Evolutionary conservation across 2,113 vertebrate species (phyloP).

Genomic region (Onychostoma macrolepis): DNA sequence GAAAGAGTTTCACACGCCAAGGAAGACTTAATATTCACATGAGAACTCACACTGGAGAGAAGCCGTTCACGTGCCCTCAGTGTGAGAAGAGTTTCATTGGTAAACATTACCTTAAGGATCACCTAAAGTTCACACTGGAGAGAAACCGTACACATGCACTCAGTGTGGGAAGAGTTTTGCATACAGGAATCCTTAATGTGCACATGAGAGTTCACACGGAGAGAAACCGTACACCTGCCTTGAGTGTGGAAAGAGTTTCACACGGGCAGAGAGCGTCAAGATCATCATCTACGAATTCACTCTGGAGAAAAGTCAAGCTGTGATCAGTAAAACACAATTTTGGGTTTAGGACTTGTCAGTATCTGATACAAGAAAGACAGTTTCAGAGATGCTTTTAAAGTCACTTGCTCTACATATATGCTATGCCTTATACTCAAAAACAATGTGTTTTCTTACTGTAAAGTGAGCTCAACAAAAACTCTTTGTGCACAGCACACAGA

Average conservation of each 20-base stretch:
- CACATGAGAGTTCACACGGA: neutral
- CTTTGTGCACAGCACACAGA: too few relatives aligned
- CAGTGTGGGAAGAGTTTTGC: neutral
- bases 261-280: neutral
- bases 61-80: neutral
- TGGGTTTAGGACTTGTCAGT: neutral
- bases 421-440: neutral
- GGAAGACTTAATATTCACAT: neutral
- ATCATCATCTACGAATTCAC: neutral
- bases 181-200: neutral
- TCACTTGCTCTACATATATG: neutral
- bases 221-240: neutral
- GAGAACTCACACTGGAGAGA: neutral
- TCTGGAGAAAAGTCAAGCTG: neutral
- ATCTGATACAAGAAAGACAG: neutral
- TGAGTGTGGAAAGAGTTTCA: neutral
- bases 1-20: neutral
- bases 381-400: neutral
- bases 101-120: slow-evolving; percentile 3
- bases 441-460: neutral
- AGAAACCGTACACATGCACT: neutral
- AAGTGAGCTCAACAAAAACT: neutral
- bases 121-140: neutral
- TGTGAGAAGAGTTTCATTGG: neutral
- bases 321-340: neutral